A percentile compares a stretch with the other conserved stretches of the same genome.
Conservation (phyloP, 1,140 invertebrate species). For the Colletes latitarsis region DNA sequence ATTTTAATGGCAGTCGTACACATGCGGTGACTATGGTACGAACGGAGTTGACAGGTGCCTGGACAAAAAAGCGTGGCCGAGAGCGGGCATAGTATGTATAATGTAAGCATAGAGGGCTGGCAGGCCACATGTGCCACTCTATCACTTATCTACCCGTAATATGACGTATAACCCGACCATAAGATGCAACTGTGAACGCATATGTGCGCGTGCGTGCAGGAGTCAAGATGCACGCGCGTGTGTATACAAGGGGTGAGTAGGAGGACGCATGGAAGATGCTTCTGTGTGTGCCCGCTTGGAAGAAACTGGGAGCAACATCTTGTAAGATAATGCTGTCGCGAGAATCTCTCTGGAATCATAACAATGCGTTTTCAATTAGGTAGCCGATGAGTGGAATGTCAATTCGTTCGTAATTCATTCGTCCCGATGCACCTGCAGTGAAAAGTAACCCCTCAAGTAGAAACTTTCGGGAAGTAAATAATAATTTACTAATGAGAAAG, state of each 20-base stretch:
- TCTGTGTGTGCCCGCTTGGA: constrained; percentile 15
- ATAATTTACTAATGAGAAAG: too few species aligned
- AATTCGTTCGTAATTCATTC: background rate
- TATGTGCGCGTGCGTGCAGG: constrained; percentile 17
- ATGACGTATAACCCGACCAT: constrained; percentile 58
- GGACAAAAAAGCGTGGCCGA: constrained; percentile 70
- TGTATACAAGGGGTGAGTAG: constrained; percentile 8
- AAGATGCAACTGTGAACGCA: constrained; percentile 54
- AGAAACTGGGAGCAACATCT: constrained; percentile 14
- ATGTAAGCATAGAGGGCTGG: constrained; percentile 77
- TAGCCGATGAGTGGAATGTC: background rate
- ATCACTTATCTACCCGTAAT: constrained; percentile 77
- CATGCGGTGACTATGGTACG: constrained; percentile 71
- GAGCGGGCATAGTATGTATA: constrained; percentile 65
- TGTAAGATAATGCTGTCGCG: constrained; percentile 7
- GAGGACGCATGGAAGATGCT: background rate
- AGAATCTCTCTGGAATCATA: constrained; percentile 14
- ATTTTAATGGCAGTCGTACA: constrained; percentile 72
- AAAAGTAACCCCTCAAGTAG: background rate
- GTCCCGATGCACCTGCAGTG: background rate
- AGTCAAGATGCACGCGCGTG: constrained; percentile 23
- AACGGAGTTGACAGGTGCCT: constrained; percentile 77
- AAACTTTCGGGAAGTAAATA: too few species aligned
- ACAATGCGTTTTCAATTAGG: constrained; percentile 16
- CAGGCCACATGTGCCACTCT: constrained; percentile 77